Conservation (phyloP, 2,113 vertebrate species). For the Salminus brasiliensis region DNA sequence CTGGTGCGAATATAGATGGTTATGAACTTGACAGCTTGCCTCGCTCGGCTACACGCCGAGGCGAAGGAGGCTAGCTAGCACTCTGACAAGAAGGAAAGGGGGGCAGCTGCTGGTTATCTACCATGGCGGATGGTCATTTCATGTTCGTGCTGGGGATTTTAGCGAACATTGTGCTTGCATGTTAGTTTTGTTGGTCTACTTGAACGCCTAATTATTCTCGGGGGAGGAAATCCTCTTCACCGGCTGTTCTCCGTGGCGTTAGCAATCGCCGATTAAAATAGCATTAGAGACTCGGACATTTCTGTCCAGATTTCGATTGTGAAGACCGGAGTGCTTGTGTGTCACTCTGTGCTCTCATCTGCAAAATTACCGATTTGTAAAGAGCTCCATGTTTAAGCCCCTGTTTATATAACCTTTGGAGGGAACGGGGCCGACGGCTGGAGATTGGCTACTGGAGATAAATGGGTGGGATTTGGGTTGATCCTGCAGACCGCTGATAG, state of each 20-base stretch:
- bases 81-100: conserved; percentile 10
- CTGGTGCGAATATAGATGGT: conserved; percentile 46
- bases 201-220: neutral
- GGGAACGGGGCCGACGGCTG: conserved; percentile 71
- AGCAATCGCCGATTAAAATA: neutral
- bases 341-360: neutral
- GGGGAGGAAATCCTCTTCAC: conserved; percentile 4
- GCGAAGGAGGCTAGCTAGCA: conserved; percentile 37
- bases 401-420: conserved; percentile 71
- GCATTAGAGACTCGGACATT: neutral
- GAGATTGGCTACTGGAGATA: conserved; percentile 75
- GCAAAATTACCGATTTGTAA: conserved; percentile 70
- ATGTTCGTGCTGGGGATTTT: neutral
- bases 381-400: conserved; percentile 64
- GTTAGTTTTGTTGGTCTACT: conserved; percentile 32
- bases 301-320: neutral
- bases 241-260: conserved; percentile 18
- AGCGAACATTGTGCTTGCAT: neutral
- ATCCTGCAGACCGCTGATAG: conserved; percentile 46
- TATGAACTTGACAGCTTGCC: conserved; percentile 60
- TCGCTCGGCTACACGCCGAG: conserved; percentile 51
- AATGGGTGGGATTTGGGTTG: conserved; percentile 77
- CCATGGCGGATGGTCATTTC: neutral
- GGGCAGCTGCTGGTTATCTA: conserved; percentile 3
- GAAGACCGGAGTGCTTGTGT: neutral